Evolutionary conservation across 30 jellyfish, hydroid and myxozoan species (phyloP).

Genomic region (Hydractinia echinata): DNA sequence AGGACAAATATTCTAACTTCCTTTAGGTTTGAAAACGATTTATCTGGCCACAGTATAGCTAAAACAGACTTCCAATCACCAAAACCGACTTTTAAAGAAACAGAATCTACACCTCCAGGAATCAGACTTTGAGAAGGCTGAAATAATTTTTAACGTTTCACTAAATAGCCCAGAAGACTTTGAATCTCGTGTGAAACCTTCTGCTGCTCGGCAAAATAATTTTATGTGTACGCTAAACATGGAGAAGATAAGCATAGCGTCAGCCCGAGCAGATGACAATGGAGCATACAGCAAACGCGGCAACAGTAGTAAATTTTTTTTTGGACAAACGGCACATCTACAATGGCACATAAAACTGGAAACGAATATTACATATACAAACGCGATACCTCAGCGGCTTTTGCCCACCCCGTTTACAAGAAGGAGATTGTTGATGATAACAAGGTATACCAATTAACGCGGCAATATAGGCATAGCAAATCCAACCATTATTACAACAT

Average conservation of each 20-base stretch:
- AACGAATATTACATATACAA: constrained; percentile 30
- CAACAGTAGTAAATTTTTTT: constrained; percentile 26
- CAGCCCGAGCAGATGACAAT: constrained; percentile 54
- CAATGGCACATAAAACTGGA: constrained; percentile 19
- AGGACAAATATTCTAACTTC: too few species aligned
- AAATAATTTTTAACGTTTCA: constrained; percentile 23
- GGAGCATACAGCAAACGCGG: constrained; percentile 50
- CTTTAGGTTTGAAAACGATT: too few species aligned
- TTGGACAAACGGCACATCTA: constrained; percentile 24
- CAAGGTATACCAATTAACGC: constrained; percentile 9
- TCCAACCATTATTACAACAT: constrained; percentile 35
- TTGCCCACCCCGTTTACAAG: constrained; percentile 32
- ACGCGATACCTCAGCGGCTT: constrained; percentile 43
- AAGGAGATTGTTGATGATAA: not conserved
- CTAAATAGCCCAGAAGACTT: constrained; percentile 40
- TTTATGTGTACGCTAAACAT: constrained; percentile 38
- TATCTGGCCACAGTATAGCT: too few species aligned
- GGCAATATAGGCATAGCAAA: constrained; percentile 40
- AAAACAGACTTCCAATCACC: too few species aligned
- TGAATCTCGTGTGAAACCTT: constrained; percentile 32
- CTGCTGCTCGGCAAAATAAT: constrained; percentile 40
- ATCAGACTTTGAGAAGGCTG: constrained; percentile 39
- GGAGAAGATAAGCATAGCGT: constrained; percentile 20
- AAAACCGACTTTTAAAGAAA: too few species aligned
- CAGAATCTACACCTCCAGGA: constrained; percentile 4